These are phyloP conservation scores for Ashinkailepas kermadecensis DNA, from an alignment of 2,888 invertebrate genomes.

Conservation along the genomic window DNA sequence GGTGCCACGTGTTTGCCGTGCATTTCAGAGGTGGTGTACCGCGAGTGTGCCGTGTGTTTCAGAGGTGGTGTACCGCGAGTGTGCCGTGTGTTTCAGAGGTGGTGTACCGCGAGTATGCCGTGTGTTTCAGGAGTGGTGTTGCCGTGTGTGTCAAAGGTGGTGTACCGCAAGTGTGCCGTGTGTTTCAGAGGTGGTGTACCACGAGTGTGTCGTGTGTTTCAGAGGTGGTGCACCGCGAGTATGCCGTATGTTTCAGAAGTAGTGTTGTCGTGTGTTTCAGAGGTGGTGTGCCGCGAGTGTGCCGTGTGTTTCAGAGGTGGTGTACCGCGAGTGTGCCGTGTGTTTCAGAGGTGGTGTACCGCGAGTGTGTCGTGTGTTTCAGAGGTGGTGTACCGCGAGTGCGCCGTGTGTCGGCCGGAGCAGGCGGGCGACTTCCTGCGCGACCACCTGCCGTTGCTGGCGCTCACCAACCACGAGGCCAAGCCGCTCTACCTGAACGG, in stretches of 20 bases:
- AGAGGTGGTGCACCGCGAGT: not conserved
- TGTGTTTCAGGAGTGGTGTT: too few relatives aligned
- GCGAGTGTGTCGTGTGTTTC: not conserved
- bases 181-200: not conserved
- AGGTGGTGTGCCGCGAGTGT: too few relatives aligned
- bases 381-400: constrained; percentile 15
- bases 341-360: not conserved
- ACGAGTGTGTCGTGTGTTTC: not conserved
- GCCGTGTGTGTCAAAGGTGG: too few relatives aligned
- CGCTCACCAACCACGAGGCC: constrained; percentile 18
- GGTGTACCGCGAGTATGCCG: too few relatives aligned
- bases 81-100: too few relatives aligned
- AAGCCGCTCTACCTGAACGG: constrained; percentile 20
- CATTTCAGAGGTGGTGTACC: too few relatives aligned
- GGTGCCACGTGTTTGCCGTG: too few relatives aligned
- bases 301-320: not conserved
- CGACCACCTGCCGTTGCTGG: constrained; percentile 18
- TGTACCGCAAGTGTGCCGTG: too few relatives aligned
- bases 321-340: not conserved
- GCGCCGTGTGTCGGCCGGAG: not conserved
- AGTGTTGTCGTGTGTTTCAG: not conserved
- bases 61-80: too few relatives aligned
- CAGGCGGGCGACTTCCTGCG: constrained; percentile 9
- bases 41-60: too few relatives aligned
- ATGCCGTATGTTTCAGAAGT: not conserved